Evolutionary conservation across 2,888 invertebrate genomes (phyloP), one percentile per base, ranked within the genome.

Genomic region (Eucriotettix oculatus): DNA sequence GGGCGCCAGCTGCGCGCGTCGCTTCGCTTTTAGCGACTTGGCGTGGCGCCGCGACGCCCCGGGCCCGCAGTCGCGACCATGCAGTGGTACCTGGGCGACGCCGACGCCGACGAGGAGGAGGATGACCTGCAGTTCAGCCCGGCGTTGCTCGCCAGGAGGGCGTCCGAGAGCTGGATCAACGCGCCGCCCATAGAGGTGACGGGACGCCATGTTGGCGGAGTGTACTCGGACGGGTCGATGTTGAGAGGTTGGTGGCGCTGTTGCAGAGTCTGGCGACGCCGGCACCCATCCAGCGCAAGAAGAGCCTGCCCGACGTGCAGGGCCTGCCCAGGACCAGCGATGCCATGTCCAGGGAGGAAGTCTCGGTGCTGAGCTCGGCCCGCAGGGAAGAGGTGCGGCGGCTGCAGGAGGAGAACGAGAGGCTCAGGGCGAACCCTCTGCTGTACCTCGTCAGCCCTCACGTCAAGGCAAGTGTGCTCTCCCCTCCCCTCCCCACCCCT

Each of bases 361-460:
- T 95, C 58, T 93, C 95, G 65, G 85, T 87, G 65, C 81, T 99
- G 70, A 95, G 95, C 69, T 92, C 93, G 65, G 90, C 92, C 68
- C 83, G 96, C 66, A 83, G 99, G 67, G 96, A 97, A 76, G 96
- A 97, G 75, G 82, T 97, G 67, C 85, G 96, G 70, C 82, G 91
- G 68, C 88, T 91, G 78, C 83, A 86, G 70, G 92, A 95, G 74
- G 91, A 93, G 76, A 83, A 87, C 66, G 95, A 96, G 76, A 84
- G 91, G 75, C 84, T 94, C 68, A 83, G 91, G 74, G 92, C 92
- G 72, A 96, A 96, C 79, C 96, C 96, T 70, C 81, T 97, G 70
- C 84, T 96, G 70, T 95, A 94, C 77, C 81, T 97, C 75, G 87
- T 92, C 84, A 94, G 93, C 87, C 96, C 96, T 72, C 90, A 92